Evolutionary conservation across 2,113 vertebrate genomes (phyloP), one percentile per base, ranked within the genome.

Genomic region (Columbina picui): DNA sequence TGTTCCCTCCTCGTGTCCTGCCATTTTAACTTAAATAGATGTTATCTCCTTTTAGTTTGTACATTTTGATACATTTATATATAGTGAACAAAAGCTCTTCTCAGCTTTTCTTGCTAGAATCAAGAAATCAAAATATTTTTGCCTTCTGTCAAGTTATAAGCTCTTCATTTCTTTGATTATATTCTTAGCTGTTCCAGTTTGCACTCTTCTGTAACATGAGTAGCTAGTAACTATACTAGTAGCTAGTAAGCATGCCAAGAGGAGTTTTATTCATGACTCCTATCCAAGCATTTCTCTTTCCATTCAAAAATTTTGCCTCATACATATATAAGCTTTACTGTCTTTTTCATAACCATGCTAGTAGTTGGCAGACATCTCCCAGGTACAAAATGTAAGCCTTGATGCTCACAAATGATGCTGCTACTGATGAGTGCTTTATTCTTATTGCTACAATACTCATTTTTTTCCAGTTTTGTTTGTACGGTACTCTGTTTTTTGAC

Each of bases 1-100:
- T n/a, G 1, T 32, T 77, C 12, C 7, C 5, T 19, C 3, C 6
- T 45, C 18, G 8, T 45, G 43, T 4, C 7, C 6, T 2, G 1
- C 3, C 27, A 52, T 43, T 80, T 69, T 45, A 18, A 50, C 20
- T 50, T 52, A 75, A 79, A 56, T 30, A 63, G 10, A 26, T 11
- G 13, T 39, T 47, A 47, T 25, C 19, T 61, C 22, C 26, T 67
- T 67, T 41, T 52, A 80, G 12, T 63, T 68, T 52, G 32, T 34
- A 57, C 4, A 38, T 14, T 49, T 30, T 23, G 41, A 18, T 14
- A 27, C 23, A 27, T 57, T 30, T 36, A 26, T 27, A 45, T 23
- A 19, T 21, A 20, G 9, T 20, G 23, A 85, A 25, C 5, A 57
- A 32, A 61, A 84, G 6, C 7, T 59, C 14, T 78, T 53, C 17